These are phyloP conservation scores for Drosophila suzukii DNA, from an alignment of 1,140 invertebrate species.

Conservation along the genomic window DNA sequence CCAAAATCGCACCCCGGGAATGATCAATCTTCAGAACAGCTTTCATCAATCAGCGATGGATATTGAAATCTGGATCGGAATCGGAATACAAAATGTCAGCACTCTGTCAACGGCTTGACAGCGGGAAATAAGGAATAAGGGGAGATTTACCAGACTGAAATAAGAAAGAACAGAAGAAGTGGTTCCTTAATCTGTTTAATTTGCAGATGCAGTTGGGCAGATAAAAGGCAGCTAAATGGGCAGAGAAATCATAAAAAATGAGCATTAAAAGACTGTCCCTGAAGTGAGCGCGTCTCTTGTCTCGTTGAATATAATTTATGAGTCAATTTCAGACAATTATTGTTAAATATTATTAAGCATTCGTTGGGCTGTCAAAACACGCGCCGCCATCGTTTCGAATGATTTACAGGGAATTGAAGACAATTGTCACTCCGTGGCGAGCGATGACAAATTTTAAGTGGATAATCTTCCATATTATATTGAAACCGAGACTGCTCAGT, in stretches of 20 bases:
- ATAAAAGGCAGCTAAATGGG: conserved; percentile 20
- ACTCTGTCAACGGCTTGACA: conserved; percentile 55
- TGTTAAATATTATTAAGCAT: conserved; percentile 84
- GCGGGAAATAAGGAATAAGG: conserved; percentile 4
- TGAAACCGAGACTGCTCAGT: conserved; percentile 57
- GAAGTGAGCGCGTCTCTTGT: conserved; percentile 37
- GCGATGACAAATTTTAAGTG: conserved; percentile 74
- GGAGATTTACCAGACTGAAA: conserved; percentile 4
- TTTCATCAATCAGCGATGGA: conserved; percentile 61
- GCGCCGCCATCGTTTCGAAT: conserved; percentile 54
- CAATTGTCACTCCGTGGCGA: conserved; percentile 65
- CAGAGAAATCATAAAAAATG: conserved; percentile 25
- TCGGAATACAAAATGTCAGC: conserved; percentile 65
- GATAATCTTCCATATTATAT: conserved; percentile 65
- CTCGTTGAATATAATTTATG: conserved; percentile 78
- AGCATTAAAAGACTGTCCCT: conserved; percentile 59
- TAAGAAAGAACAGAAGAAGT: conserved; percentile 19
- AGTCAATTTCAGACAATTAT: conserved; percentile 84
- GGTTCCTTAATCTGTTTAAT: conserved; percentile 38
- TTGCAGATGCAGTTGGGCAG: conserved; percentile 48
- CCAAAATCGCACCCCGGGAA: conserved; percentile 10
- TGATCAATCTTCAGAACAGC: conserved; percentile 61
- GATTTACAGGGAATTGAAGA: conserved; percentile 76
- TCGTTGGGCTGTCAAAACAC: conserved; percentile 81
- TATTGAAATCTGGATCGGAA: conserved; percentile 67